Percentiles rank a stretch among this genome's conserved stretches.
phyloP scores from a whole-genome alignment of 1,140 invertebrate genomes.

The Teleogryllus occipitalis region DNA sequence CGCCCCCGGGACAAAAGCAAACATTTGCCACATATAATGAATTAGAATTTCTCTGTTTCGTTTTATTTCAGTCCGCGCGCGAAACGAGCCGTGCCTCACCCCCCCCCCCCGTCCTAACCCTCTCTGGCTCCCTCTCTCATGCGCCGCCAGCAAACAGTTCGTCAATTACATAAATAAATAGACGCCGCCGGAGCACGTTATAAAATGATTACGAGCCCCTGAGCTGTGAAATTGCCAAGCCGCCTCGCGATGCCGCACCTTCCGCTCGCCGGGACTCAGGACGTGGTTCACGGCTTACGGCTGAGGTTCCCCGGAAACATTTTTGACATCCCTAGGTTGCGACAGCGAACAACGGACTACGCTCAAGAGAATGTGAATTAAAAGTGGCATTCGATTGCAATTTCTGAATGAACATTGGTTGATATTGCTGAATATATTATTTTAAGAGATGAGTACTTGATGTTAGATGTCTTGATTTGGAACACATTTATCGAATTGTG shows the following conservation, averaged over 20 bases:
- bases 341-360: no score
- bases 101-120: not conserved
- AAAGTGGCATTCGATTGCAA: no score
- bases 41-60: not conserved
- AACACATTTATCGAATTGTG: no score
- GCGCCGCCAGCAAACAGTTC: not conserved
- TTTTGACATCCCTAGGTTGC: no score
- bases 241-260: not conserved
- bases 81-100: not conserved
- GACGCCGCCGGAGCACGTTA: not conserved
- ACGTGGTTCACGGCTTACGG: no score
- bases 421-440: no score
- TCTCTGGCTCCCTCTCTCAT: no score
- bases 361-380: no score
- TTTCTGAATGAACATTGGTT: no score
- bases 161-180: constrained; percentile 6
- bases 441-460: no score
- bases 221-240: not conserved
- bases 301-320: no score
- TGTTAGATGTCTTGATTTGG: no score
- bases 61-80: not conserved
- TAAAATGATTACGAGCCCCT: not conserved
- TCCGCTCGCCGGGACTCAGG: not conserved
- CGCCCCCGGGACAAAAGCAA: not conserved
- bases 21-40: not conserved